Evolutionary conservation across 2,797 vertebrate species (phyloP).

Genomic region (Synanceia verrucosa): DNA sequence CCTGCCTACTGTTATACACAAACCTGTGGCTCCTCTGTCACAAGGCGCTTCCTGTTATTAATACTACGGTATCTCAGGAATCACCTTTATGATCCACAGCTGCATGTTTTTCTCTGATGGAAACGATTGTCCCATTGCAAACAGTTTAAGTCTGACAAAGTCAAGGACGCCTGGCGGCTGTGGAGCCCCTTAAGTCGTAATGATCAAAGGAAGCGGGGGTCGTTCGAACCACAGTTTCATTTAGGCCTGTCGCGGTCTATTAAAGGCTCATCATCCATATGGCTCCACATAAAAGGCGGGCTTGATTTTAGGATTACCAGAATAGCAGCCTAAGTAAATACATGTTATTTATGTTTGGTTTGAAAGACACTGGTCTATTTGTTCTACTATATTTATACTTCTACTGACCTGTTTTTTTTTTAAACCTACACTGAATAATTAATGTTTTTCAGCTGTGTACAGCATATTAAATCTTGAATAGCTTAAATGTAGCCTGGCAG

Average conservation of each 20-base stretch:
- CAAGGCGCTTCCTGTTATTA: conserved; percentile 47
- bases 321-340: conserved; percentile 16
- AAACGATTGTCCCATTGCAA: conserved; percentile 64
- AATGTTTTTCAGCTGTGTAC: neutral
- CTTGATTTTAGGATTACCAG: conserved; percentile 27
- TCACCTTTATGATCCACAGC: conserved; percentile 51
- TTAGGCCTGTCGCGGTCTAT: conserved; percentile 59
- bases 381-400: neutral
- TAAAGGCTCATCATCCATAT: conserved; percentile 52
- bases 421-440: neutral
- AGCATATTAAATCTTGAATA: neutral
- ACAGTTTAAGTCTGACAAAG: conserved; percentile 67
- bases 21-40: conserved; percentile 19
- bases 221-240: conserved; percentile 55
- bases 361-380: neutral
- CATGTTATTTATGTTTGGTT: conserved; percentile 7
- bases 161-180: conserved; percentile 58
- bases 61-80: conserved; percentile 45
- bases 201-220: conserved; percentile 68
- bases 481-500: neutral
- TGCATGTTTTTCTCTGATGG: conserved; percentile 56
- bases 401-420: neutral
- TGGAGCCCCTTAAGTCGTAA: conserved; percentile 40
- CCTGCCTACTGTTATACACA: conserved; percentile 36
- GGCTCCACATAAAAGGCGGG: conserved; percentile 50